Evolutionary conservation across 2,113 vertebrate genomes (phyloP).

Genomic region (Mesitornis unicolor): DNA sequence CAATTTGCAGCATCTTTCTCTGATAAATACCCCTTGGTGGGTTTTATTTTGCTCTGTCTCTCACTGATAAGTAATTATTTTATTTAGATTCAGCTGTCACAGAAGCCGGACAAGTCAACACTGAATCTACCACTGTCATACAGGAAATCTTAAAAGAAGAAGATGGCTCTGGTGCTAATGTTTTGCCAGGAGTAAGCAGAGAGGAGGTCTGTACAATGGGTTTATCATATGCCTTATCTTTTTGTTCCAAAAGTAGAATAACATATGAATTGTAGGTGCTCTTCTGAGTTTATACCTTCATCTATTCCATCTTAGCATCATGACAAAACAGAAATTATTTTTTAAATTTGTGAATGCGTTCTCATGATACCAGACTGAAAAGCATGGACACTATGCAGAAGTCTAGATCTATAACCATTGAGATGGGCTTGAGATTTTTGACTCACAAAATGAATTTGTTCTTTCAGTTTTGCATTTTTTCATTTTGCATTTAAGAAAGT

Average conservation of each 20-base stretch:
- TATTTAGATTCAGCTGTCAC: constrained; percentile 37
- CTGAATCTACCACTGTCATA: background rate
- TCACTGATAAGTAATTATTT: background rate
- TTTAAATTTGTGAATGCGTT: background rate
- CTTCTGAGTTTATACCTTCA: background rate
- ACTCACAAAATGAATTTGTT: background rate
- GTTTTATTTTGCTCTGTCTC: background rate
- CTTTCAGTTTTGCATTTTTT: background rate
- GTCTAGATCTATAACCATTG: background rate
- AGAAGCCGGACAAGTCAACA: constrained; percentile 13
- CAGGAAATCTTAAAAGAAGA: constrained; percentile 9
- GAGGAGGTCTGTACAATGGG: constrained; percentile 44
- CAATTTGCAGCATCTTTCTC: background rate
- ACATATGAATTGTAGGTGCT: background rate
- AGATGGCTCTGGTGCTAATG: constrained; percentile 18
- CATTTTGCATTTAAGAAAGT: background rate
- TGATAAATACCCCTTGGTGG: background rate
- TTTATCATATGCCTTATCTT: background rate
- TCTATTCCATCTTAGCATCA: background rate
- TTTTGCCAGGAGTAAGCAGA: background rate
- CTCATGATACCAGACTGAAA: background rate
- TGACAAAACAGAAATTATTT: background rate
- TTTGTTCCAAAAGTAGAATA: background rate
- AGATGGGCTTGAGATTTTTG: background rate
- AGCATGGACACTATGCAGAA: background rate